Conservation (phyloP, 2,888 invertebrate genomes). For the Rotaria magnacalcarata region DNA sequence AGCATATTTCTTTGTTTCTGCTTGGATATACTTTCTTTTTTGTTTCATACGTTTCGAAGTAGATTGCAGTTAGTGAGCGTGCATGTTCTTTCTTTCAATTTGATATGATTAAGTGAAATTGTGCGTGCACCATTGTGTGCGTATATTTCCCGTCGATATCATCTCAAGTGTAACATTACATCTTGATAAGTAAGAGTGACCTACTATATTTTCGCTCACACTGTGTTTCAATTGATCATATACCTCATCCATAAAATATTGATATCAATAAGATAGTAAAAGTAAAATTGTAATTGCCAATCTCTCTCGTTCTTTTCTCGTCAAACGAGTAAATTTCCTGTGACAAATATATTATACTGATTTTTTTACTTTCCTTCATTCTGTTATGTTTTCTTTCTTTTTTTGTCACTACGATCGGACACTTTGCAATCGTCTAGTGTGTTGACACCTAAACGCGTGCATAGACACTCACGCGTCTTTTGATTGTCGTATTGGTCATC, state of each 20-base stretch:
- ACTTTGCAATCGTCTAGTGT: background rate
- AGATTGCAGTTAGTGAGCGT: background rate
- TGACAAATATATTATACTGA: background rate
- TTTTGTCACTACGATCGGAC: background rate
- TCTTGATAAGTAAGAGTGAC: conserved; percentile 3
- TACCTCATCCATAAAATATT: background rate
- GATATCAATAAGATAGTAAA: background rate
- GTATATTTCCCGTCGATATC: background rate
- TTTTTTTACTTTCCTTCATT: background rate
- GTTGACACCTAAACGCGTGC: background rate
- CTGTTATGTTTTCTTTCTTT: background rate
- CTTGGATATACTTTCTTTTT: no score
- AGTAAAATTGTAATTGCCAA: background rate
- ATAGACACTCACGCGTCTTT: background rate
- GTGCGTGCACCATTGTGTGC: background rate
- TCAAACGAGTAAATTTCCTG: background rate
- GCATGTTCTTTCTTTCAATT: background rate
- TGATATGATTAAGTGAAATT: conserved; percentile 26
- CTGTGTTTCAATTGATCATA: conserved; percentile 18
- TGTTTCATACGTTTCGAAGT: background rate
- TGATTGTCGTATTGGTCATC: background rate
- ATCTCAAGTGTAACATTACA: conserved; percentile 18
- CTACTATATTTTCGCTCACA: background rate
- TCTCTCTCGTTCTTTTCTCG: background rate
- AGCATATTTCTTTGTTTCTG: no score